A percentile compares a stretch with the other conserved stretches of the same genome.
These are phyloP conservation scores for Pionites leucogaster DNA, from an alignment of 2,113 vertebrate genomes.

Conservation along the genomic window DNA sequence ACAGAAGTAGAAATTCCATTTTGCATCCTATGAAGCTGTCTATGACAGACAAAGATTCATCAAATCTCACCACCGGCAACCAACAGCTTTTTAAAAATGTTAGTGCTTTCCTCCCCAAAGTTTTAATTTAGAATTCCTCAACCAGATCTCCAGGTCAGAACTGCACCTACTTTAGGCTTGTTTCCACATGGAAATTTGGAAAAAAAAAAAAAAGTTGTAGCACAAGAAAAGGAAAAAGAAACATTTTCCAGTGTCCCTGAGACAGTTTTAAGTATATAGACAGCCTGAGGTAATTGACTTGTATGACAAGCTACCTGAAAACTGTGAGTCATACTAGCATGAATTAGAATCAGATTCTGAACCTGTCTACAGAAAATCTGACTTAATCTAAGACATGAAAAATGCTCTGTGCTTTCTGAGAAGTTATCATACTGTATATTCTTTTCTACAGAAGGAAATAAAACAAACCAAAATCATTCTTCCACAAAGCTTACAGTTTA, in stretches of 20 bases:
- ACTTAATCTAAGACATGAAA: background rate
- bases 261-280: background rate
- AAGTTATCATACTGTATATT: background rate
- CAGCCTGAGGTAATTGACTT: background rate
- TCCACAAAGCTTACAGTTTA: background rate
- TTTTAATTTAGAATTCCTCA: background rate
- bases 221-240: constrained; percentile 55
- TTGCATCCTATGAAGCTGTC: background rate
- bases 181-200: constrained; percentile 32
- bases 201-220: background rate
- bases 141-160: background rate
- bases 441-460: background rate
- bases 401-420: background rate
- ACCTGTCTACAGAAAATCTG: background rate
- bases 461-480: background rate
- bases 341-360: background rate
- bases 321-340: background rate
- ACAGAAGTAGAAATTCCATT: background rate
- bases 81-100: background rate
- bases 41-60: background rate
- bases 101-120: background rate
- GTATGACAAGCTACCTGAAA: background rate
- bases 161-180: constrained; percentile 16
- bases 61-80: background rate
- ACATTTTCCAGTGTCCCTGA: constrained; percentile 2